Evolutionary conservation across 2,113 vertebrate genomes (phyloP), one percentile per base, ranked within the genome.

Genomic region (Hemibagrus wyckioides): DNA sequence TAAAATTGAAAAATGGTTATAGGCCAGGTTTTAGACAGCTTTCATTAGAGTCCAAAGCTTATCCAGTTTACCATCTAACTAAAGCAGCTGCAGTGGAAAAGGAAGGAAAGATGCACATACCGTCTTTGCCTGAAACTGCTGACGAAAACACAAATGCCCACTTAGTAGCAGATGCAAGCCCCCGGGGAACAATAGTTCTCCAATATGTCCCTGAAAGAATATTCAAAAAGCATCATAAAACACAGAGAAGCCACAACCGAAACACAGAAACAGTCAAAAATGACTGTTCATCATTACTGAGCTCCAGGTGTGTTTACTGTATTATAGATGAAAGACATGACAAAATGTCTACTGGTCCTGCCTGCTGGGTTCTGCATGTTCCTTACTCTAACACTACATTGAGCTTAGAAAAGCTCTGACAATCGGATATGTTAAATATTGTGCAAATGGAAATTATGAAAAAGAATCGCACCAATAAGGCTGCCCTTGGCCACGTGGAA

Each of bases 141-240:
- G 98, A 99, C 50, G 96, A 97, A 69, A 97, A 94, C 80, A 98
- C 96, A 90, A 97, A 98, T 92, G 95, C 95, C 98, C 98, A 99
- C 87, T 97, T 98, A 41, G 97, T 97, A 28, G 97, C 95, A 36
- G 98, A 98, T 44, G 97, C 96, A 0, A 98, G 99, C 91, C 98
- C 98, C 83, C 97, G 96, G 73, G 98, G 98, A 80, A 98, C 96
- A 1, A 99, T 92, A 1, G 93, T 95, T 90, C 96, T 96, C 98
- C 98, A 99, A 83, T 97, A 98, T 0, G 98, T 99, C 87, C 98
- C 98, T 99, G 83, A n/a, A 80, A 21, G 28, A 63, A 36, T 33
- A 48, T 41, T 84, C 10, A 69, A 13, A 39, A 76, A 63, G 25
- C 9, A 81, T 11, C 2, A 80, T 8, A 54, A 15, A 48, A 82